Conservation (phyloP, 2,113 vertebrate genomes). For the Okapia johnstoni region DNA sequence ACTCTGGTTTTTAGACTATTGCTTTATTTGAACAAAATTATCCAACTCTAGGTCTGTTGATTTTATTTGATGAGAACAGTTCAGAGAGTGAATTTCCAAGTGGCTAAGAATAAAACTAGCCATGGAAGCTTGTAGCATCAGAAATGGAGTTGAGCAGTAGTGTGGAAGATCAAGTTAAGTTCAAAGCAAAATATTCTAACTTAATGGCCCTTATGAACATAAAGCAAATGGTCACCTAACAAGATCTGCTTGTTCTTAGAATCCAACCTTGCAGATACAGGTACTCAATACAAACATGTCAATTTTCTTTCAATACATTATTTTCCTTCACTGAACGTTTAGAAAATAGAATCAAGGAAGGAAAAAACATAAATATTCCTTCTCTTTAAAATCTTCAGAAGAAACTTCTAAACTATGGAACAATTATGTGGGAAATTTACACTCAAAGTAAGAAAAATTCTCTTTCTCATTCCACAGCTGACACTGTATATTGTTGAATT, state of each 20-base stretch:
- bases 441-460: conserved; percentile 30
- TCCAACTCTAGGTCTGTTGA: neutral
- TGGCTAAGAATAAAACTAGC: neutral
- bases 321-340: conserved; percentile 17
- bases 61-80: conserved; percentile 4
- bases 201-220: neutral
- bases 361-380: neutral
- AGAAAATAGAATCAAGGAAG: neutral
- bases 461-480: conserved; percentile 5
- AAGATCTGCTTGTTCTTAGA: neutral
- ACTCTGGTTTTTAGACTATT: neutral
- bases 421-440: conserved; percentile 15
- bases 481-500: conserved; percentile 9
- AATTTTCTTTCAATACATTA: neutral
- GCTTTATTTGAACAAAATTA: neutral
- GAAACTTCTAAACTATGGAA: neutral
- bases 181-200: neutral
- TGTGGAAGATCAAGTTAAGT: neutral
- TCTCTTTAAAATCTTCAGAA: neutral
- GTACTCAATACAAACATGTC: neutral
- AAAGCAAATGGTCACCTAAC: neutral
- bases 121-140: neutral
- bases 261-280: neutral
- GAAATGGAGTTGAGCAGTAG: neutral
- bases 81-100: neutral